Percentiles rank a stretch among this genome's conserved stretches.
phyloP scores from a whole-genome alignment of 2,797 vertebrate species.

The Anableps anableps region DNA sequence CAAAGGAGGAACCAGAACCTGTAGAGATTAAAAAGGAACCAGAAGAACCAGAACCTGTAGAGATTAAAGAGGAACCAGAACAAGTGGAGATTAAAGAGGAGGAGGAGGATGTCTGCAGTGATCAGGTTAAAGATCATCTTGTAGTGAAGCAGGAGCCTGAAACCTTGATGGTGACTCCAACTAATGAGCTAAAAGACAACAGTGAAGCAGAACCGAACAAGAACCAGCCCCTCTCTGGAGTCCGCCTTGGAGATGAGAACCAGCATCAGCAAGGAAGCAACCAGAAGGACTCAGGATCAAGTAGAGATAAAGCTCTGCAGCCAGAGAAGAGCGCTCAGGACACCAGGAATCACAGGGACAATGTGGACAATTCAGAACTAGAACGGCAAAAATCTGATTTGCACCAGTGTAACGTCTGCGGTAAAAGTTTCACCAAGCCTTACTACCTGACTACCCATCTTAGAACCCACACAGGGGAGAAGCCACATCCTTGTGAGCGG shows the following conservation, averaged over 20 bases:
- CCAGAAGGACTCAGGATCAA: neutral
- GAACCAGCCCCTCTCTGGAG: neutral
- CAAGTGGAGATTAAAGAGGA: neutral
- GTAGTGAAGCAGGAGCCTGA: neutral
- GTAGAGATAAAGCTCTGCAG: neutral
- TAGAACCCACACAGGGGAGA: neutral
- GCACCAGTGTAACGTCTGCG: neutral
- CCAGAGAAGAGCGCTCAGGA: neutral
- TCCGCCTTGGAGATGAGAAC: neutral
- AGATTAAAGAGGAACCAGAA: neutral
- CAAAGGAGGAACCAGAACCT: neutral
- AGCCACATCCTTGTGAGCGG: neutral
- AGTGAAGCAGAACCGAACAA: too few species aligned
- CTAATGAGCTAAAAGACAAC: neutral
- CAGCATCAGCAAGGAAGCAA: neutral
- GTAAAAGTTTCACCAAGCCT: neutral
- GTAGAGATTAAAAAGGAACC: neutral
- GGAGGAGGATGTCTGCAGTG: neutral
- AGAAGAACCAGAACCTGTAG: neutral
- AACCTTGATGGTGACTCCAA: neutral
- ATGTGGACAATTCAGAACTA: neutral
- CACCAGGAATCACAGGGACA: neutral
- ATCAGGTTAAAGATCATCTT: neutral
- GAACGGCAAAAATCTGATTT: neutral
- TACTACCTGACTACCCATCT: neutral